These are phyloP conservation scores for Caenorhabditis tropicalis DNA, from an alignment of 1,140 invertebrate genomes.

Conservation along the genomic window DNA sequence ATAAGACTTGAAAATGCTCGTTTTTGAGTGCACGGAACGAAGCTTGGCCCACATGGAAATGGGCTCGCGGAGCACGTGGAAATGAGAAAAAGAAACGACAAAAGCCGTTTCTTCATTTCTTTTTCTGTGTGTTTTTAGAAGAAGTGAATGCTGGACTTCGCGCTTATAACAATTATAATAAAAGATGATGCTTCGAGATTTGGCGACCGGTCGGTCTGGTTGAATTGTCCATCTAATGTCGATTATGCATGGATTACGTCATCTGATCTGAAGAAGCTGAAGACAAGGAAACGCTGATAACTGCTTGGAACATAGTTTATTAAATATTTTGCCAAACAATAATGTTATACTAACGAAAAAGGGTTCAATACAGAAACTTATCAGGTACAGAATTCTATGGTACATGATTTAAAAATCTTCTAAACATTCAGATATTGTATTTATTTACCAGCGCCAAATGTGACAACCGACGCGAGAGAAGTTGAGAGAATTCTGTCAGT, in stretches of 20 bases:
- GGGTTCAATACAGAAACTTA: not conserved
- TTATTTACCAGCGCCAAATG: not conserved
- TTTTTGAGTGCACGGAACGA: constrained; percentile 60
- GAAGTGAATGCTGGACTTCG: constrained; percentile 16
- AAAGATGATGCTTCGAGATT: constrained; percentile 42
- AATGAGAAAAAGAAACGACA: not conserved
- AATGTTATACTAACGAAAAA: too few species aligned
- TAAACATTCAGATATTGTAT: not conserved
- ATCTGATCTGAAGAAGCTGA: not conserved
- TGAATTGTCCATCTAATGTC: constrained; percentile 35
- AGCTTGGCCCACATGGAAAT: constrained; percentile 67
- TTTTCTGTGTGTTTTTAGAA: not conserved
- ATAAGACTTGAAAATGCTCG: constrained; percentile 48
- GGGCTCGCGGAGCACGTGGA: constrained; percentile 51
- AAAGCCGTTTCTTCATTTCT: constrained; percentile 18
- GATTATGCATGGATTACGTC: constrained; percentile 13
- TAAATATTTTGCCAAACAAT: too few species aligned
- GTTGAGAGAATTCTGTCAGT: not conserved
- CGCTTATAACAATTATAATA: constrained; percentile 43
- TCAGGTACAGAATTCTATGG: not conserved
- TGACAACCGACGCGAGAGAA: not conserved
- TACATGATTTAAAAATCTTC: not conserved
- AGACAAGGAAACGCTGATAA: not conserved
- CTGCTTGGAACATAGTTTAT: constrained; percentile 2
- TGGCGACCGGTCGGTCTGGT: not conserved